Conservation (phyloP, 2,888 invertebrate species). For the Patella caerulea region DNA sequence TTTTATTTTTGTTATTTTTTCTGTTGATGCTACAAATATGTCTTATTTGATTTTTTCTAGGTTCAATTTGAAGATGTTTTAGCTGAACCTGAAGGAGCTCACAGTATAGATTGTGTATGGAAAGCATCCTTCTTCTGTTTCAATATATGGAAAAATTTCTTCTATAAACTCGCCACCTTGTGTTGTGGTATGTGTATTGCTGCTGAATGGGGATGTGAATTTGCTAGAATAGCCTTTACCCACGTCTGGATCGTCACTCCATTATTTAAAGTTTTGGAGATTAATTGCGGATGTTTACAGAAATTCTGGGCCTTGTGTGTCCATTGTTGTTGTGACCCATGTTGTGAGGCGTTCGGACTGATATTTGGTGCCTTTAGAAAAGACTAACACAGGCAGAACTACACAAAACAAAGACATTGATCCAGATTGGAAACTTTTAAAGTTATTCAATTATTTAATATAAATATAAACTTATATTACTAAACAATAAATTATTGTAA, state of each 20-base stretch:
- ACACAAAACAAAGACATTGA: slow-evolving; percentile 58
- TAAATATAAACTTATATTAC: too few species aligned
- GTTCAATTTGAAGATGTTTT: slow-evolving; percentile 56
- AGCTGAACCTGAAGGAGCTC: slow-evolving; percentile 61
- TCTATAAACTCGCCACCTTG: slow-evolving; percentile 80
- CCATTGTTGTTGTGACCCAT: slow-evolving; percentile 71
- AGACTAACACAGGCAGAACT: slow-evolving; percentile 72
- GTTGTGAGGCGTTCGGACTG: slow-evolving; percentile 48
- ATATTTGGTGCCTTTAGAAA: slow-evolving; percentile 51
- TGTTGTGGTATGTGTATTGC: slow-evolving; percentile 81
- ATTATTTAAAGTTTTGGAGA: slow-evolving; percentile 78
- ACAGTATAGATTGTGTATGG: slow-evolving; percentile 80
- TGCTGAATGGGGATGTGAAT: slow-evolving; percentile 73
- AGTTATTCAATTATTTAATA: too few species aligned
- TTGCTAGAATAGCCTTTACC: slow-evolving; percentile 74
- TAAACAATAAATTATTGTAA: too few species aligned
- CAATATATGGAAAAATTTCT: slow-evolving; percentile 78
- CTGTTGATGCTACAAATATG: neutral
- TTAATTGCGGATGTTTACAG: slow-evolving; percentile 70
- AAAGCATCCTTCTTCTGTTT: slow-evolving; percentile 78
- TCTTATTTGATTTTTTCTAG: slow-evolving; percentile 32
- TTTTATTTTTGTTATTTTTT: too few species aligned
- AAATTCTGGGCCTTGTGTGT: slow-evolving; percentile 73
- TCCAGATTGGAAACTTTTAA: too few species aligned
- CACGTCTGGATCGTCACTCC: slow-evolving; percentile 84